Evolutionary conservation across 2,113 vertebrate species (phyloP), one percentile per base, ranked within the genome.

Genomic region (Lampris megalopsis): DNA sequence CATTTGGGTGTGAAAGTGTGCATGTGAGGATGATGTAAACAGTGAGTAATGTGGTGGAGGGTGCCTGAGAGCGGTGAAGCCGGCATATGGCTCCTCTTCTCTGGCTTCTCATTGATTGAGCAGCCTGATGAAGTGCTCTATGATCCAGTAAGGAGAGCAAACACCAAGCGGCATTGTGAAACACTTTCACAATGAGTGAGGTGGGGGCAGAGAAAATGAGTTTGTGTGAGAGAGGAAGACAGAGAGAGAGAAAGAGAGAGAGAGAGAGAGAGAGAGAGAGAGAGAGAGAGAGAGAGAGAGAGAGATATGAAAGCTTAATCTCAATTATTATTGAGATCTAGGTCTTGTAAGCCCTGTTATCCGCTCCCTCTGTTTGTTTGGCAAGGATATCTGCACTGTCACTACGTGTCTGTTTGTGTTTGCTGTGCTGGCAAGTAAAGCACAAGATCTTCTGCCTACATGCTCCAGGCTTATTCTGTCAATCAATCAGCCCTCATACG

Each of bases 401-500:
- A 8, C 24, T 24, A 9, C 40, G 59, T 42, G 40, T 79, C 72
- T 88, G 64, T 80, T 65, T 79, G 68, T 85, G 38, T 6, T 54
- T 54, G 52, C 5, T 9, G 9, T 59, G 40, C 37, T 59, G 37
- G 69, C 87, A 88, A 77, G 75, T 10, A n/a, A 59, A 9, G 40
- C 9, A 38, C 57, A 59, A 38, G 36, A 59, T 35, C 24, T 35
- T 59, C 4, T 76, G 67, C 71, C 75, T 64, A 59, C 71, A 79
- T 67, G 71, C 77, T 88, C 74, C 80, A 57, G 76, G 87, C 79
- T 77, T 69, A 71, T 62, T 68, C 63, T 52, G 65, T 87, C 83
- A 84, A 88, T 91, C 87, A 86, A 85, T 90, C 89, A 82, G 48
- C 52, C 67, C 83, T 82, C 68, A 61, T 63, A 75, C 75, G 79